These are phyloP conservation scores for Amphipyra berbera DNA, from an alignment of 2,888 invertebrate genomes.

Conservation along the genomic window DNA sequence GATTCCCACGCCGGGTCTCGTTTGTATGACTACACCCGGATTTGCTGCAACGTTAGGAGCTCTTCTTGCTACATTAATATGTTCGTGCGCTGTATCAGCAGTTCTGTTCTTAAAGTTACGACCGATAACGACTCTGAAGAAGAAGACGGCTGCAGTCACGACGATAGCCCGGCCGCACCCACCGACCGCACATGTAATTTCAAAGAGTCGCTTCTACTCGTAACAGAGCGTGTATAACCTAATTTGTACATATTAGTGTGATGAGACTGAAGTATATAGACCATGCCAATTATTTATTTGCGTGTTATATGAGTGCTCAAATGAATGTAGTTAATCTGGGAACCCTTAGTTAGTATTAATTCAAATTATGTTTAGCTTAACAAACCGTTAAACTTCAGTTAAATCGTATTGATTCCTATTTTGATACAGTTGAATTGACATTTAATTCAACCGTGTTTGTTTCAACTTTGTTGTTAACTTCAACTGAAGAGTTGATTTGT, in stretches of 20 bases:
- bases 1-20: constrained; percentile 93
- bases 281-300: constrained; percentile 82
- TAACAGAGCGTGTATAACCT: constrained; percentile 83
- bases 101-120: constrained; percentile 95
- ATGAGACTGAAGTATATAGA: constrained; percentile 88
- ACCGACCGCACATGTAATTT: constrained; percentile 83
- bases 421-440: constrained; percentile 57
- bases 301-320: constrained; percentile 81
- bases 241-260: constrained; percentile 89
- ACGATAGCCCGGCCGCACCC: constrained; percentile 86
- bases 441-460: constrained; percentile 46
- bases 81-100: constrained; percentile 96
- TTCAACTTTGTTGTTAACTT: constrained; percentile 37
- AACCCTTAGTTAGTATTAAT: constrained; percentile 60
- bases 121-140: constrained; percentile 91
- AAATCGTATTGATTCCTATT: constrained; percentile 67
- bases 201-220: constrained; percentile 92
- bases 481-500: constrained; percentile 40
- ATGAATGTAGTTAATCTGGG: constrained; percentile 63
- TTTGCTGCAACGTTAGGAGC: constrained; percentile 96
- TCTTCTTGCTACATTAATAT: constrained; percentile 94
- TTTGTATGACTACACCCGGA: constrained; percentile 98
- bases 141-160: constrained; percentile 87
- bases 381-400: constrained; percentile 69
- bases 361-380: constrained; percentile 55